A percentile compares a stretch with the other conserved stretches of the same genome.
Evolutionary conservation across 1,140 invertebrate species (phyloP).

Genomic region (Procambarus clarkii): DNA sequence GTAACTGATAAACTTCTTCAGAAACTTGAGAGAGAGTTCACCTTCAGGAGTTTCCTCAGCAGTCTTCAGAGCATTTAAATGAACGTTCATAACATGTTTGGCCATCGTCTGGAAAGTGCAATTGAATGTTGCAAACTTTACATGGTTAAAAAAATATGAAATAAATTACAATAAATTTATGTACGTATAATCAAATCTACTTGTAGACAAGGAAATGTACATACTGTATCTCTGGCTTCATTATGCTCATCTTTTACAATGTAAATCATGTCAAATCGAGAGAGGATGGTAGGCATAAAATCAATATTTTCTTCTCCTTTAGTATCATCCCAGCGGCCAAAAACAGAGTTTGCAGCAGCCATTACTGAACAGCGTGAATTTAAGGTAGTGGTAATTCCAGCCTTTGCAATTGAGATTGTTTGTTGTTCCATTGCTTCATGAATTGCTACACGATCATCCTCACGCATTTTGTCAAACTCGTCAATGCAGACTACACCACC

Average conservation of each 20-base stretch:
- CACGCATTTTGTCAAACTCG: constrained; percentile 99
- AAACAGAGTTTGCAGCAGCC: constrained; percentile 98
- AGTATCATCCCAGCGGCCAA: constrained; percentile 98
- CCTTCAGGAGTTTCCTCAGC: constrained; percentile 79
- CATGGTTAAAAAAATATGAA: too few species aligned
- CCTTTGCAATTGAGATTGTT: constrained; percentile 99
- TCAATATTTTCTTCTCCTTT: constrained; percentile 99
- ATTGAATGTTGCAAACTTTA: too few species aligned
- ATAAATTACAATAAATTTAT: too few species aligned
- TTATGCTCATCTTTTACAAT: constrained; percentile 99
- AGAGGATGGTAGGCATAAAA: constrained; percentile 99
- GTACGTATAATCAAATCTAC: too few species aligned
- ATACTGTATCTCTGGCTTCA: constrained; percentile 89
- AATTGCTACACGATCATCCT: constrained; percentile 99
- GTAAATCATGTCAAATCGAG: constrained; percentile 99
- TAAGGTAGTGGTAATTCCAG: constrained; percentile 98
- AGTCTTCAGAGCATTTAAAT: constrained; percentile 89
- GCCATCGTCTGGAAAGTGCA: constrained; percentile 84
- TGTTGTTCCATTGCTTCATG: constrained; percentile 99
- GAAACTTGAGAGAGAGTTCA: constrained; percentile 89
- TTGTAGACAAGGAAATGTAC: constrained; percentile 44
- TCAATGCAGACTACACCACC: constrained; percentile 99
- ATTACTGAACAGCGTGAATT: constrained; percentile 98
- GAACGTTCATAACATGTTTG: constrained; percentile 97
- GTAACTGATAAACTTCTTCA: constrained; percentile 97